phyloP scores from a whole-genome alignment of 1,140 invertebrate genomes.

The Lutraria rhynchaena region DNA sequence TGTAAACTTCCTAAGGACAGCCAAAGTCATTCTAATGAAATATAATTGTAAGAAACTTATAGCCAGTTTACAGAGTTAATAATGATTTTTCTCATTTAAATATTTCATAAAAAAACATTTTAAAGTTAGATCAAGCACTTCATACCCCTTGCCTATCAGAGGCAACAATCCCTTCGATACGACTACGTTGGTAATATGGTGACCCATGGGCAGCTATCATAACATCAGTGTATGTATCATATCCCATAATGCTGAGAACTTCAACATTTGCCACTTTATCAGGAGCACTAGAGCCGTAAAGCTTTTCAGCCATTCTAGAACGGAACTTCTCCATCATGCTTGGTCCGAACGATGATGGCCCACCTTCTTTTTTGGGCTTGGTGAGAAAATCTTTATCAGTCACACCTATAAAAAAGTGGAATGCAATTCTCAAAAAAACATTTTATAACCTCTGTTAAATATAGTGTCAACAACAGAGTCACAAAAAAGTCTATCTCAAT shows the following conservation, averaged over 20 bases:
- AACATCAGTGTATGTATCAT: slow-evolving; percentile 86
- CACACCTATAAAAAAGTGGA: slow-evolving; percentile 10
- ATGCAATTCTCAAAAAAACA: too few relatives aligned
- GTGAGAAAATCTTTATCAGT: slow-evolving; percentile 28
- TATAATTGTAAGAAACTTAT: too few relatives aligned
- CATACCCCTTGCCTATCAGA: slow-evolving; percentile 95
- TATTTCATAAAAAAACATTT: too few relatives aligned
- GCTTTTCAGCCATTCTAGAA: slow-evolving; percentile 85
- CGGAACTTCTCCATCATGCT: slow-evolving; percentile 48
- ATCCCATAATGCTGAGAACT: slow-evolving; percentile 91
- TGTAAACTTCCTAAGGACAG: too few relatives aligned
- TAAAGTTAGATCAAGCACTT: too few relatives aligned
- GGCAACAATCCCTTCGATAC: slow-evolving; percentile 95
- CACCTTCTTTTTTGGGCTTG: neutral
- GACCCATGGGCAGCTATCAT: slow-evolving; percentile 97
- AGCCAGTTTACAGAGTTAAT: too few relatives aligned
- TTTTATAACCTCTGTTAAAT: too few relatives aligned
- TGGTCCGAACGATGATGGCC: neutral
- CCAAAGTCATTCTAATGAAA: too few relatives aligned
- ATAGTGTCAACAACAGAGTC: too few relatives aligned
- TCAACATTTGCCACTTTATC: slow-evolving; percentile 91
- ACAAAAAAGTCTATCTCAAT: too few relatives aligned
- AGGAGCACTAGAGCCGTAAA: slow-evolving; percentile 78
- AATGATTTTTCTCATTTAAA: too few relatives aligned
- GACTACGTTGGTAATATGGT: slow-evolving; percentile 96